These are phyloP conservation scores for Pheosia tremula DNA, from an alignment of 2,888 invertebrate species.

Conservation along the genomic window DNA sequence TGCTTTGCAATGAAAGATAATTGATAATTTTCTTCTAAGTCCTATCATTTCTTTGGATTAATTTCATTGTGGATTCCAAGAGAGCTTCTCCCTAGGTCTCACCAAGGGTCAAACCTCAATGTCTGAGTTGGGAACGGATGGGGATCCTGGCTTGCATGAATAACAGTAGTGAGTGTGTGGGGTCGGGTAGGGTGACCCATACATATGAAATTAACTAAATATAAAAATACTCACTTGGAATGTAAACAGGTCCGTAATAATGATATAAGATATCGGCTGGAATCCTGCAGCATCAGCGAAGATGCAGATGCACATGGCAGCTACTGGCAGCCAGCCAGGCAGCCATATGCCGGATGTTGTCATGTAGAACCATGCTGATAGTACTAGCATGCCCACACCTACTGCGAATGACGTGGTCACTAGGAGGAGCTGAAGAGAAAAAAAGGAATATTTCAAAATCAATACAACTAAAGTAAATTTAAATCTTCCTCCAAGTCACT, in stretches of 20 bases:
- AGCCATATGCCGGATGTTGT: slow-evolving; percentile 63
- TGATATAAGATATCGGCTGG: slow-evolving; percentile 77
- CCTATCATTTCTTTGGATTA: too few relatives aligned
- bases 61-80: too few relatives aligned
- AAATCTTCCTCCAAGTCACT: too few relatives aligned
- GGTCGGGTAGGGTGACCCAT: too few relatives aligned
- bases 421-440: slow-evolving; percentile 62
- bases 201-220: neutral
- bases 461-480: too few relatives aligned
- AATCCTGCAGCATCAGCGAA: slow-evolving; percentile 78
- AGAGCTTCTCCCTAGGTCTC: too few relatives aligned
- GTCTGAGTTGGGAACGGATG: too few relatives aligned
- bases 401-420: slow-evolving; percentile 69
- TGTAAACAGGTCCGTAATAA: slow-evolving; percentile 75
- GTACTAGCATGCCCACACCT: slow-evolving; percentile 68
- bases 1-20: too few relatives aligned
- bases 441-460: neutral
- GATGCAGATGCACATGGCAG: slow-evolving; percentile 75
- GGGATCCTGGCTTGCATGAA: too few relatives aligned
- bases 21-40: too few relatives aligned
- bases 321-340: slow-evolving; percentile 75
- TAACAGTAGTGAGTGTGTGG: too few relatives aligned
- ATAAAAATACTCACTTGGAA: slow-evolving; percentile 65
- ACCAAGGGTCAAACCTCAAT: too few relatives aligned
- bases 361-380: slow-evolving; percentile 74